Conservation (phyloP, 2,113 vertebrate genomes). For the Tetrao urogallus region DNA sequence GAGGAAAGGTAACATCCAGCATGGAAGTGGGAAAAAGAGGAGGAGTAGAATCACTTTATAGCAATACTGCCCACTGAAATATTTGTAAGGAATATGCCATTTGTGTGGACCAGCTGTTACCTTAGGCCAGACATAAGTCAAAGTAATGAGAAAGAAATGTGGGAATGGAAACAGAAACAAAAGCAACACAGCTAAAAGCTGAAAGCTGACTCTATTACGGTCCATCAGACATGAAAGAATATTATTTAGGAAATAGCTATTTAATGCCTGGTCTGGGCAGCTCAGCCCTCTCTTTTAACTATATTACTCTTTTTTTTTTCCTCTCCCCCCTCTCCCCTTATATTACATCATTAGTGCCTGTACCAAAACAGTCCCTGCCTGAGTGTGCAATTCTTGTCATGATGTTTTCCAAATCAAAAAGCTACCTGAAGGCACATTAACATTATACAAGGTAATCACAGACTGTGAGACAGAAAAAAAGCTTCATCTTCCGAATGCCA, state of each 20-base stretch:
- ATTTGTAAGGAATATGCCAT: background rate
- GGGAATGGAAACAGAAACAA: slow-evolving; percentile 37
- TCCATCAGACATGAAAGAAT: slow-evolving; percentile 24
- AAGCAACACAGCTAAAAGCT: slow-evolving; percentile 9
- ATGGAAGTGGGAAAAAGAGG: background rate
- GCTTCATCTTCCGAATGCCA: background rate
- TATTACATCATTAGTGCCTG: background rate
- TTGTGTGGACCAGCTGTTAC: slow-evolving; percentile 24
- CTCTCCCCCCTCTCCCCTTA: background rate
- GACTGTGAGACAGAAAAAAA: background rate
- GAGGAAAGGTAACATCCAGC: background rate
- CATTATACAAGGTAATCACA: background rate
- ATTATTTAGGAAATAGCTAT: slow-evolving; percentile 54
- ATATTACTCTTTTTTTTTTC: background rate
- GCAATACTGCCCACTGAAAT: background rate
- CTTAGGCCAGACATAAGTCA: slow-evolving; percentile 6
- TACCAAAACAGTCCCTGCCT: background rate
- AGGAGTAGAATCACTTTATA: background rate
- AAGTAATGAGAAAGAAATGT: slow-evolving; percentile 51
- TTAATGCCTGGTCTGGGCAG: background rate
- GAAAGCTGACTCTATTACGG: background rate
- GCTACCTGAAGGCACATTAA: background rate
- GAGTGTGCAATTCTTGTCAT: background rate
- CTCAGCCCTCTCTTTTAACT: background rate
- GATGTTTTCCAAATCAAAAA: background rate